Conservation (phyloP, 1,140 invertebrate species). For the Planococcus citri region DNA sequence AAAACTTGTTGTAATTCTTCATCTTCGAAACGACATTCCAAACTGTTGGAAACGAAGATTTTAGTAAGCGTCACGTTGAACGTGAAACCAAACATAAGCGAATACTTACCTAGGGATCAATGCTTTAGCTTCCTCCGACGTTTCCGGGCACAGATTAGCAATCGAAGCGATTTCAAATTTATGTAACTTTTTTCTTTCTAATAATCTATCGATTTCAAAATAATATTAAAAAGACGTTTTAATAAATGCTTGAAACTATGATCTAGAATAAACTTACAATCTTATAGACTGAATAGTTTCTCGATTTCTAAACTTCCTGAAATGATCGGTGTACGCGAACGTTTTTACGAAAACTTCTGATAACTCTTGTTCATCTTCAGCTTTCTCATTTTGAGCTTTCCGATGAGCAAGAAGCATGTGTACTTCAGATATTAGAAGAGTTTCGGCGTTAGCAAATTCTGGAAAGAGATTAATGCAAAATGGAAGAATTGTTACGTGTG, state of each 20-base stretch:
- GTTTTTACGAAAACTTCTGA: constrained; percentile 99
- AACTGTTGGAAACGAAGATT: constrained; percentile 39
- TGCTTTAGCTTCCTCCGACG: constrained; percentile 92
- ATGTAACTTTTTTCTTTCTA: constrained; percentile 92
- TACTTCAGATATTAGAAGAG: constrained; percentile 94
- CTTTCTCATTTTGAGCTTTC: constrained; percentile 93
- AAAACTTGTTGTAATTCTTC: constrained; percentile 86
- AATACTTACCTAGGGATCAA: constrained; percentile 67
- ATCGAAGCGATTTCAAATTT: constrained; percentile 97
- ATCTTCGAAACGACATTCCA: constrained; percentile 91
- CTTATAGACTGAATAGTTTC: constrained; percentile 93
- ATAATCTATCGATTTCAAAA: constrained; percentile 50
- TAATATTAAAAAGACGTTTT: constrained; percentile 14
- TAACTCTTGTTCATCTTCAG: constrained; percentile 96
- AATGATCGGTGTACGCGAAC: constrained; percentile 87
- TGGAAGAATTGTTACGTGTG: constrained; percentile 40
- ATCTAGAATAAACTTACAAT: constrained; percentile 44
- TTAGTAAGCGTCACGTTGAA: too few species aligned
- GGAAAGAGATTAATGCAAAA: constrained; percentile 35
- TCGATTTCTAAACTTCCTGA: constrained; percentile 94
- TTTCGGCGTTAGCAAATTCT: constrained; percentile 99
- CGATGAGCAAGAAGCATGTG: constrained; percentile 95
- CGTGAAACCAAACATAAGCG: not conserved
- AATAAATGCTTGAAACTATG: not conserved
- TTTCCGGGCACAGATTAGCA: constrained; percentile 95